Base-by-base conservation (phyloP, 2,888 invertebrate species). In the Ryuthela nishihirai region DNA sequence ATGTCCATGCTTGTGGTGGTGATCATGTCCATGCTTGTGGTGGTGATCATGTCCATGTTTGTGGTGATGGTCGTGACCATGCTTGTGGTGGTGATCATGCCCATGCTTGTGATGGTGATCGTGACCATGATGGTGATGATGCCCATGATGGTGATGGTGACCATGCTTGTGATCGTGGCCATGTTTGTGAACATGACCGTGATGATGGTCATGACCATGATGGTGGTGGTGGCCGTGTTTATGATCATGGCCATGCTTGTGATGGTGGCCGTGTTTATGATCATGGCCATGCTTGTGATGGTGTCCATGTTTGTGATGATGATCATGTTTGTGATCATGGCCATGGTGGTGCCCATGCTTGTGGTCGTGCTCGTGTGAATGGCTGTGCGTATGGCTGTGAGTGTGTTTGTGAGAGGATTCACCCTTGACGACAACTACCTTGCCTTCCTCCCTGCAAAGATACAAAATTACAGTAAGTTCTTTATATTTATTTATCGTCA, bases 321-420 rank as follows among this genome's bases (percentile, higher is more conserved):
- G 58, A 6, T 42, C 41, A 26, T 60, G 60, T 7, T 41, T 36
- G n/a, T 60, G 60, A 10, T 39, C 49, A 18, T 60, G 54, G 6
- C 21, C 43, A 17, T 60, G 60, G 1, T 40, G 25, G 20, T 60
- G 60, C 2, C n/a, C 50, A 34, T 60, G 60, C 17, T 54, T 9
- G 36, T 60, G 60, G 21, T 40, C 24, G 17, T 60, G 60, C 0
- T 43, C 46, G 18, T 60, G n/a, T n/a, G n/a, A n/a, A n/a, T n/a
- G 54, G 10, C 26, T 49, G 34, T 53, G 53, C 5, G 6, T 12
- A 54, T 60, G 53, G 17, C 34, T 49, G 29, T 59, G 59, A 15
- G 44, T 54, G 40, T 59, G 53, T 0, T 20, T 49, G 9, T 59
- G 59, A n/a, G n/a, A n/a, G n/a, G n/a, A n/a, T n/a, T n/a, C n/a